Evolutionary conservation across 2,113 vertebrate genomes (phyloP), one percentile per base, ranked within the genome.

Genomic region (Amazona guildingii): DNA sequence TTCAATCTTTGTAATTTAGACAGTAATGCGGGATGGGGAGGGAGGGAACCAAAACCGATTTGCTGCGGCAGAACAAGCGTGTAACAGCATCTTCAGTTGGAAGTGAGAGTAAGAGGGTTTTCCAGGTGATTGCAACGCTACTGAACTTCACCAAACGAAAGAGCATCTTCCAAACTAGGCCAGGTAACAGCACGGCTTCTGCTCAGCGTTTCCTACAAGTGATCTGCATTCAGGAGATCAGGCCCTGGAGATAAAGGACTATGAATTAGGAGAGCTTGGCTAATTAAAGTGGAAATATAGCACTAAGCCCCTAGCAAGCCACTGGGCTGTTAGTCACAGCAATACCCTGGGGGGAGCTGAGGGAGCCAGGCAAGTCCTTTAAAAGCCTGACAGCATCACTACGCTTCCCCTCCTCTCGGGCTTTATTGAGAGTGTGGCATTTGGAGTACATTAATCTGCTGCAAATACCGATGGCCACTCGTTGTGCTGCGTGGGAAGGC

Each of bases 401-500:
- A 0, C 2, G 1, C 10, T 66, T 18, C 33, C 41, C 54, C 64
- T 70, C 15, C 19, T 78, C 55, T 31, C 59, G 11, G 6, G 33
- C 61, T 75, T 31, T 29, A 13, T 7, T 6, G 75, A 31, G 82
- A 57, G 12, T 0, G 0, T 4, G 59, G 59, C 44, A 2, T 48
- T 91, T 35, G 3, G 72, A 55, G 12, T 1, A 29, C 20, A 1
- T 52, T 25, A 5, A 63, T 16, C 37, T 62, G 54, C 75, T 39
- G 37, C 10, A 54, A 80, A 29, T 2, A 29, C 17, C 1, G 0
- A 3, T 6, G 78, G 28, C 43, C 28, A 0, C 39, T 67, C 2
- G 3, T 27, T 20, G 73, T 31, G 1, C n/a, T 2, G 13, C 0
- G 0, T 5, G 6, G 76, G 72, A n/a, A 41, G 54, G 59, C 5